Evolutionary conservation across 2,888 invertebrate genomes (phyloP), one percentile per base, ranked within the genome.

Genomic region (Physocephala rufipes): DNA sequence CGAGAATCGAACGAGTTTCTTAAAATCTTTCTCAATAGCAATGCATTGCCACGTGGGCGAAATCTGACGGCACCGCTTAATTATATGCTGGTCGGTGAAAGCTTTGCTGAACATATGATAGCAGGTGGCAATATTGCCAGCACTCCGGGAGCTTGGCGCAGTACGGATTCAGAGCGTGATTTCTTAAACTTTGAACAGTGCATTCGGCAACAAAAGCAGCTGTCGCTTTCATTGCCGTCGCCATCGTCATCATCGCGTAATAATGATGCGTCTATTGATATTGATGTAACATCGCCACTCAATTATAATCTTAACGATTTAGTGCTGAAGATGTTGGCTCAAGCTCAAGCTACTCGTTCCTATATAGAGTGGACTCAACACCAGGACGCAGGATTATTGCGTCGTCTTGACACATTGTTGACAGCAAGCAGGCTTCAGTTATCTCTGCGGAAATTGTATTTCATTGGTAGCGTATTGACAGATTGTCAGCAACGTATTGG

Each of bases 91-190:
- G 73, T 84, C 45, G 81, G 79, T 1, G 82, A 82, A 71, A 76
- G 78, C 21, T 84, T 84, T 61, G 81, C 84, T 1, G 79, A 82
- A 49, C 75, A 76, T 2, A 78, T 84, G 72, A 77, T 84, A n/a
- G 78, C 82, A 30, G 81, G 79, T 2, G 84, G 84, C 30, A 81
- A 79, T 67, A 85, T 84, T 43, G 78, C 79, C 21, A 74, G 74
- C 1, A 80, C 78, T 0, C 77, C 82, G 0, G 84, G 85, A 21
- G 83, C 85, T 19, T 84, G 84, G 84, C 80, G 85, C 55, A 85
- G 84, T 71, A 80, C 75, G 62, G 85, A 84, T 69, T 85, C 85
- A 1, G 85, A 84, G n/a, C 76, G 75, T 4, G 77, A 80, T 15
- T 84, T 82, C 73, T 74, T 70, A 9, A 71, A 68, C 28, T 80